Base-by-base conservation (phyloP, 2,113 vertebrate species). In the Litocranius walleri region DNA sequence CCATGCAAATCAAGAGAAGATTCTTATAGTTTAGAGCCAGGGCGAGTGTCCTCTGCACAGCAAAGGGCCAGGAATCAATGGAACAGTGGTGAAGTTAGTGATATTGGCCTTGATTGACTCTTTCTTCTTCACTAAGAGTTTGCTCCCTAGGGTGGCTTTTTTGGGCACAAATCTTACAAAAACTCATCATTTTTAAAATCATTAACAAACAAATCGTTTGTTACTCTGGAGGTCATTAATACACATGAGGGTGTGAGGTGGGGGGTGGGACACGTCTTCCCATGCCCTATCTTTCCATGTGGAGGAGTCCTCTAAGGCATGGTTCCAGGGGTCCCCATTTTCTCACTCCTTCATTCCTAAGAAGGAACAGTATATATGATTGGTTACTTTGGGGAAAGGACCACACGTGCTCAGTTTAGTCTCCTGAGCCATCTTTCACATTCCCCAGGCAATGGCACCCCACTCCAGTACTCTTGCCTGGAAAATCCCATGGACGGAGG, bases 21-120 rank as follows among this genome's bases (percentile, higher is more conserved):
- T 14, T 86, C 67, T 89, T 52, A 56, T 36, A 29, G 7, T 10
- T 27, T 3, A 43, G 36, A 27, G 29, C 9, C 30, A 77, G 54
- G 7, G 23, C 0, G 5, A 11, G 33, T 0, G 27, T 29, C 40
- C 4, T 3, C 6, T 1, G 54, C 50, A 12, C 13, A 88, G 27
- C 36, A 33, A 82, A 56, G 30, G n/a, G 12, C 11, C 57, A 21
- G 2, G 19, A 40, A 13, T 7, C 23, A 16, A 5, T 2, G 7
- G 11, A 33, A 0, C 43, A 43, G 40, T 17, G 29, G 27, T n/a
- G n/a, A 71, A 5, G 4, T 40, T 5, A 86, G 8, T 27, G n/a
- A 21, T 23, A 13, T 0, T 5, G 62, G 13, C 19, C 27, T 67
- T 61, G 10, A 40, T 30, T 6, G 2, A 9, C 2, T 40, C 25